These are phyloP conservation scores for Gavia stellata DNA, from an alignment of 2,113 vertebrate genomes.

Conservation along the genomic window DNA sequence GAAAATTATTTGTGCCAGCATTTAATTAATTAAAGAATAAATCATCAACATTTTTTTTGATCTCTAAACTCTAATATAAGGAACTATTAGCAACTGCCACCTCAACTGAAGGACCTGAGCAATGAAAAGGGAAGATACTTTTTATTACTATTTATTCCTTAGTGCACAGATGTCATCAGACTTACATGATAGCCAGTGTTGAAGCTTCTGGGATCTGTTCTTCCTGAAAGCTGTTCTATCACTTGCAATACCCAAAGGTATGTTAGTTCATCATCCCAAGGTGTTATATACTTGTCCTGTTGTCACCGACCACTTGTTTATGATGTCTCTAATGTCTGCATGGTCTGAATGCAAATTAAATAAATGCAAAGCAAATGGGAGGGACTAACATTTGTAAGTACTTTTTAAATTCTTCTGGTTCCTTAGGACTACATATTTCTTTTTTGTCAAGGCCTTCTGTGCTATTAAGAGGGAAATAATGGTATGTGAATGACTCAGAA, in stretches of 20 bases:
- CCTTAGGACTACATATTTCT: neutral
- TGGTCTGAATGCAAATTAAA: neutral
- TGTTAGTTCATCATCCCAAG: neutral
- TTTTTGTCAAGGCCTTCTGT: neutral
- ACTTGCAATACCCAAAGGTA: neutral
- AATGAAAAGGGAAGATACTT: neutral
- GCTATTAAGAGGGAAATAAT: neutral
- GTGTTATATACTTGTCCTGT: neutral
- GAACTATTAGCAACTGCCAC: neutral
- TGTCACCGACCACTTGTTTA: neutral
- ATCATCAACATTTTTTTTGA: fast-evolving
- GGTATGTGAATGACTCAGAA: neutral
- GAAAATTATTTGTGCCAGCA: neutral
- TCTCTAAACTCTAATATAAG: neutral
- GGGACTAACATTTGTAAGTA: neutral
- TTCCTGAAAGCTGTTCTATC: neutral
- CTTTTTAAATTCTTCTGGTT: neutral
- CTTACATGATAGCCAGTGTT: neutral
- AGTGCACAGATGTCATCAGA: neutral
- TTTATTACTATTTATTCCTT: neutral
- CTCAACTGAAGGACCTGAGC: neutral
- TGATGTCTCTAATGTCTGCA: neutral
- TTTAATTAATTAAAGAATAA: neutral
- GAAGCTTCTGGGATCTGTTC: neutral
- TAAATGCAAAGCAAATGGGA: neutral